A percentile compares a stretch with the other conserved stretches of the same genome.
Conservation (phyloP, 2,888 invertebrate genomes). For the Pogonocherus hispidulus region DNA sequence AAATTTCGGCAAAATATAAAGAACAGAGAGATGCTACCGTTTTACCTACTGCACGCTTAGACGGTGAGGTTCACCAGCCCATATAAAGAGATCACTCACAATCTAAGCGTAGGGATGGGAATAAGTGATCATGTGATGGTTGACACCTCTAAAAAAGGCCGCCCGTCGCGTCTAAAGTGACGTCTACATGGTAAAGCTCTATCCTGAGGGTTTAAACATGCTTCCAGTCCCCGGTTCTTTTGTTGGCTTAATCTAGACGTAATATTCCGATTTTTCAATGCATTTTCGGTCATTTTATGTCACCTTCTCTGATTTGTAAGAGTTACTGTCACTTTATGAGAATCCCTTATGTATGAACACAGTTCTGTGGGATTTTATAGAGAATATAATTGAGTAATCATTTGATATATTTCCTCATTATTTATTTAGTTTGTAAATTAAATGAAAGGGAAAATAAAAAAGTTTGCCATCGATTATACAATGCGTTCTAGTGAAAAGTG, state of each 20-base stretch:
- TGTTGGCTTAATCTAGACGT: slow-evolving; percentile 45
- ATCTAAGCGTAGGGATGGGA: slow-evolving; percentile 57
- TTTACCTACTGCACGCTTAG: slow-evolving; percentile 47
- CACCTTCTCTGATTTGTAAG: slow-evolving; percentile 32
- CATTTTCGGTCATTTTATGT: slow-evolving; percentile 41
- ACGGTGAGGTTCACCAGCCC: slow-evolving; percentile 38
- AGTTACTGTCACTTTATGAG: slow-evolving; percentile 33
- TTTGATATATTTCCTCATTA: too few species aligned
- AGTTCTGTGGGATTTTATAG: too few species aligned
- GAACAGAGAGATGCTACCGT: slow-evolving; percentile 59
- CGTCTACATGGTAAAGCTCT: slow-evolving; percentile 65
- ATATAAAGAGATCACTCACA: slow-evolving; percentile 37
- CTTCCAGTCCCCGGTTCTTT: slow-evolving; percentile 44
- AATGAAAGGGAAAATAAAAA: too few species aligned
- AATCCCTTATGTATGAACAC: slow-evolving; percentile 6
- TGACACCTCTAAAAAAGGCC: slow-evolving; percentile 65
- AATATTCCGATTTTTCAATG: slow-evolving; percentile 43
- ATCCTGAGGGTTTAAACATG: slow-evolving; percentile 61
- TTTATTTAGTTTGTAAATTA: too few species aligned
- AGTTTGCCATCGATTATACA: too few species aligned
- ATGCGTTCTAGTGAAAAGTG: too few species aligned
- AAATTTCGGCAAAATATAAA: slow-evolving; percentile 58
- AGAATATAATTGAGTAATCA: too few species aligned
- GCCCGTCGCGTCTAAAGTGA: slow-evolving; percentile 64
- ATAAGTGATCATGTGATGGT: slow-evolving; percentile 64